These are phyloP conservation scores for Oryctolagus cuniculus DNA, from an alignment of 2,113 vertebrate species.

Conservation along the genomic window mOryCun1.1 NC_091441.1:60834001-60834500, in stretches of 20 bases:
- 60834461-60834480: background rate
- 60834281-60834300: background rate
- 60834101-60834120: background rate
- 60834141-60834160: background rate
- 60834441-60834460: background rate
- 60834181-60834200: background rate
- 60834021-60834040: background rate
- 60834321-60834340: fast-evolving
- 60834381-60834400: too few species aligned
- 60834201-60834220: background rate
- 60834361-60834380: background rate
- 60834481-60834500: fast-evolving
- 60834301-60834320: background rate
- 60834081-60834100: background rate
- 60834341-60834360: background rate
- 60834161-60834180: background rate
- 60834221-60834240: background rate
- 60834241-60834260: background rate
- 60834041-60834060: background rate
- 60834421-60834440: background rate
- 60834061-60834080: background rate
- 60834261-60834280: background rate
- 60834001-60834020: background rate
- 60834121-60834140: background rate
- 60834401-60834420: background rate